phyloP scores from a whole-genome alignment of 2,113 vertebrate species.

The Eulemur macaco region DNA sequence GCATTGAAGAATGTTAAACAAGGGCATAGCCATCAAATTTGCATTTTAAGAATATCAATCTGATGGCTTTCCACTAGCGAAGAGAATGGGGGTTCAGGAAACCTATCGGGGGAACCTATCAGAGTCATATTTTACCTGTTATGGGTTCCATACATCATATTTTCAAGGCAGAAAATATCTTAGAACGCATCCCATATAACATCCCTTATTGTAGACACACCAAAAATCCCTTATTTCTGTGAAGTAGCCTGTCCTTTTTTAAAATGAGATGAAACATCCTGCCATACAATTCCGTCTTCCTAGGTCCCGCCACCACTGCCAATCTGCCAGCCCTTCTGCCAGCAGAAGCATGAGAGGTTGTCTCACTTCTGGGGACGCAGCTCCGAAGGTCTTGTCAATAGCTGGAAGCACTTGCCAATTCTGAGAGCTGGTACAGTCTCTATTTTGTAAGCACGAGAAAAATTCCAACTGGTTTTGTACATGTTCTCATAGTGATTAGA shows the following conservation, averaged over 20 bases:
- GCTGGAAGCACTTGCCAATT: not conserved
- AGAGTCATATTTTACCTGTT: not conserved
- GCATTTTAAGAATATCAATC: not conserved
- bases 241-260: not conserved
- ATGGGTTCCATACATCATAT: not conserved
- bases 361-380: not conserved
- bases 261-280: not conserved
- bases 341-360: rapidly evolving
- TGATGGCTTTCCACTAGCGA: not conserved
- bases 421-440: not conserved
- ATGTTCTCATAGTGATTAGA: conserved; percentile 44
- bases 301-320: not conserved
- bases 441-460: not conserved
- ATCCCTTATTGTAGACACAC: not conserved
- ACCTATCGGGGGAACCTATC: rapidly evolving
- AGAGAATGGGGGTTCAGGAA: not conserved
- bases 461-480: not conserved
- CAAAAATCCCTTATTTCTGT: not conserved
- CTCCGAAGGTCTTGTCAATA: not conserved
- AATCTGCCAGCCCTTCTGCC: not conserved
- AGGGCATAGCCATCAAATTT: not conserved
- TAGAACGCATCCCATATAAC: not conserved
- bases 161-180: not conserved
- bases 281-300: not conserved
- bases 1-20: not conserved